phyloP scores from a whole-genome alignment of 2,888 invertebrate genomes.

The Pycnomerus fuliginosus region DNA sequence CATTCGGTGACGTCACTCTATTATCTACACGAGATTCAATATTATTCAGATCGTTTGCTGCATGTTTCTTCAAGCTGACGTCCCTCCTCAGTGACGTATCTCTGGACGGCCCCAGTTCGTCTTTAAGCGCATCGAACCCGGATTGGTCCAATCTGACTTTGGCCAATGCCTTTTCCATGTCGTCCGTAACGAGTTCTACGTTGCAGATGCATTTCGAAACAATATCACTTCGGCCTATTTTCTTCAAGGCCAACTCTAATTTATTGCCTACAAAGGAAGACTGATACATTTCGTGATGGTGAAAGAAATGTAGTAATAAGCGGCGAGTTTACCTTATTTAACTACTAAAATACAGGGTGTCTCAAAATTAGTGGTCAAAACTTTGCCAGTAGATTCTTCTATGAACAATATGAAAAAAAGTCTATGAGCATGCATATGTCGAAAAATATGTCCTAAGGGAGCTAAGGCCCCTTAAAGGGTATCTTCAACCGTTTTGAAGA shows the following conservation, averaged over 20 bases:
- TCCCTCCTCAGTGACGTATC: slow-evolving; percentile 71
- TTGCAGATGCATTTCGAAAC: slow-evolving; percentile 75
- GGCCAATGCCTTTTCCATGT: slow-evolving; percentile 67
- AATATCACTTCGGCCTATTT: slow-evolving; percentile 80
- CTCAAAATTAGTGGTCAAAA: too few relatives aligned
- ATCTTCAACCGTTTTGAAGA: too few relatives aligned
- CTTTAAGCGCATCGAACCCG: slow-evolving; percentile 71
- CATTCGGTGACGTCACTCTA: slow-evolving; percentile 25
- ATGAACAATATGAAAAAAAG: too few relatives aligned
- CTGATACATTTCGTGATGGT: too few relatives aligned
- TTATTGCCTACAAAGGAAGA: slow-evolving; percentile 63
- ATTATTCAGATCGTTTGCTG: slow-evolving; percentile 43
- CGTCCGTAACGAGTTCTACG: slow-evolving; percentile 76
- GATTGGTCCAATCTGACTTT: slow-evolving; percentile 61
- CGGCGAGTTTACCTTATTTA: too few relatives aligned
- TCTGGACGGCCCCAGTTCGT: slow-evolving; percentile 72
- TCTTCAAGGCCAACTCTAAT: slow-evolving; percentile 72
- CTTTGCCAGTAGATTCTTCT: too few relatives aligned
- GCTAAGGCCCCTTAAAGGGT: too few relatives aligned
- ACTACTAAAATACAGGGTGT: too few relatives aligned
- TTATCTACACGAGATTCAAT: slow-evolving; percentile 30
- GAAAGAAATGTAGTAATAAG: too few relatives aligned
- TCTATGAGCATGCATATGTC: too few relatives aligned
- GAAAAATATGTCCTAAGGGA: too few relatives aligned
- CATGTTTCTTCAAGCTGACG: slow-evolving; percentile 52